These are phyloP conservation scores for Hozukius guyotensis DNA, from an alignment of 2,797 vertebrate genomes.

Conservation along the genomic window DNA sequence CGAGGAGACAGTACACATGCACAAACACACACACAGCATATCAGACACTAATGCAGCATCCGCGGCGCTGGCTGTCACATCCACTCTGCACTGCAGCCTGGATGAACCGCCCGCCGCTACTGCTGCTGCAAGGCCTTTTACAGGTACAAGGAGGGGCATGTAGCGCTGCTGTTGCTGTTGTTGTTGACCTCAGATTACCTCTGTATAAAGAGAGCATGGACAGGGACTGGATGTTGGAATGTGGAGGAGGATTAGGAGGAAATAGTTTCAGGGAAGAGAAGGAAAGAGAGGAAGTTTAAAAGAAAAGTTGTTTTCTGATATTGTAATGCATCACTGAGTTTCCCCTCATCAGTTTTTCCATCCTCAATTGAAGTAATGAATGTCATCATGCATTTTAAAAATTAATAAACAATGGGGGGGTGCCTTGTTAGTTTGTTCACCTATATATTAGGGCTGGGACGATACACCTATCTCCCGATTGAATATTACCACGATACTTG, in stretches of 20 bases:
- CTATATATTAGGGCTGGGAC: neutral
- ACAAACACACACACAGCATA: conserved; percentile 53
- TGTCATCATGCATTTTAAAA: conserved; percentile 1
- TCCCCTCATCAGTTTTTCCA: neutral
- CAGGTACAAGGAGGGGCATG: conserved; percentile 25
- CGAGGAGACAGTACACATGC: conserved; percentile 47
- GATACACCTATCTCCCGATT: too few relatives aligned
- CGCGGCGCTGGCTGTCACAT: conserved; percentile 58
- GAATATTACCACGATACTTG: neutral
- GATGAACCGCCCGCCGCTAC: conserved; percentile 3
- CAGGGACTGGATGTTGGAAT: neutral
- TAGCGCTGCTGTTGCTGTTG: conserved; percentile 7
- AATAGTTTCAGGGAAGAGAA: neutral
- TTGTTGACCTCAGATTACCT: conserved; percentile 18
- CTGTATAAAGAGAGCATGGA: neutral
- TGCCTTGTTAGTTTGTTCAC: neutral
- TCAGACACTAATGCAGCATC: conserved; percentile 69
- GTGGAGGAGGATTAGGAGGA: neutral
- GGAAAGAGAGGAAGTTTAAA: neutral
- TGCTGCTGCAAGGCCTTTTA: conserved; percentile 46
- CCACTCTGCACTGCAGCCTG: conserved; percentile 46
- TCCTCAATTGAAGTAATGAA: neutral
- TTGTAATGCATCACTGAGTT: neutral
- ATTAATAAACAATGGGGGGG: neutral
- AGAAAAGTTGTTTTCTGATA: neutral